A percentile compares a stretch with the other conserved stretches of the same genome.
Conservation (phyloP, 2,888 invertebrate genomes). For the Zaprionus obscuricornis region DNA sequence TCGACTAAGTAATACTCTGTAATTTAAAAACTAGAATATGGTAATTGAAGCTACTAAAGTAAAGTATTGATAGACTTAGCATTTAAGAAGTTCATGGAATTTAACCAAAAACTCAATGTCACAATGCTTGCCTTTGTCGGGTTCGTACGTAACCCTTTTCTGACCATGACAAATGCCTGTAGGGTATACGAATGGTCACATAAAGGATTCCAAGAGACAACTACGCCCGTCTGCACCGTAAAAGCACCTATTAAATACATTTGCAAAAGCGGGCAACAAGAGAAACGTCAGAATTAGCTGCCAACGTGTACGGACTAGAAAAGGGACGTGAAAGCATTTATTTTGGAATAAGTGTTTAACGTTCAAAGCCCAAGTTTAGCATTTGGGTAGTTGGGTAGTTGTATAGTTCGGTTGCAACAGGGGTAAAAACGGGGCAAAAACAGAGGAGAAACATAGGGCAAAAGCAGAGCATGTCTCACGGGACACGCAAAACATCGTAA, state of each 20-base stretch:
- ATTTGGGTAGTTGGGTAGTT: too few relatives aligned
- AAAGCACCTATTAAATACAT: conserved; percentile 5
- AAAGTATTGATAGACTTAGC: too few relatives aligned
- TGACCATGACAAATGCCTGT: too few relatives aligned
- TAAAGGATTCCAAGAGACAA: neutral
- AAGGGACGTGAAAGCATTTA: conserved; percentile 36
- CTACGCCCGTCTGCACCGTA: neutral
- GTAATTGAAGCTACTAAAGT: too few relatives aligned
- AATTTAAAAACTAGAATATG: too few relatives aligned
- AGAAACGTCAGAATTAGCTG: neutral
- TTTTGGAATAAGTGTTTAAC: conserved; percentile 49
- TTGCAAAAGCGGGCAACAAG: too few relatives aligned
- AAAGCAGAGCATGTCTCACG: neutral
- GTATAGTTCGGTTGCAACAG: conserved; percentile 31
- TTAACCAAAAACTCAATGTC: too few relatives aligned
- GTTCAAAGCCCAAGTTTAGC: conserved; percentile 39
- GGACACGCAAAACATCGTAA: neutral
- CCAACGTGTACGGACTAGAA: neutral
- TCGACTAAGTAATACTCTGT: too few relatives aligned
- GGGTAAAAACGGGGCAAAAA: too few relatives aligned
- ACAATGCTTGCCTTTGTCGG: too few relatives aligned
- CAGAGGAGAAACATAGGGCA: neutral
- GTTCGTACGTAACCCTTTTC: too few relatives aligned
- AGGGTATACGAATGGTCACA: neutral
- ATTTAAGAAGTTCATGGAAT: too few relatives aligned